Percentiles rank a stretch among this genome's conserved stretches.
Evolutionary conservation across 2,113 vertebrate genomes (phyloP).

Genomic region (Xenopus borealis): DNA sequence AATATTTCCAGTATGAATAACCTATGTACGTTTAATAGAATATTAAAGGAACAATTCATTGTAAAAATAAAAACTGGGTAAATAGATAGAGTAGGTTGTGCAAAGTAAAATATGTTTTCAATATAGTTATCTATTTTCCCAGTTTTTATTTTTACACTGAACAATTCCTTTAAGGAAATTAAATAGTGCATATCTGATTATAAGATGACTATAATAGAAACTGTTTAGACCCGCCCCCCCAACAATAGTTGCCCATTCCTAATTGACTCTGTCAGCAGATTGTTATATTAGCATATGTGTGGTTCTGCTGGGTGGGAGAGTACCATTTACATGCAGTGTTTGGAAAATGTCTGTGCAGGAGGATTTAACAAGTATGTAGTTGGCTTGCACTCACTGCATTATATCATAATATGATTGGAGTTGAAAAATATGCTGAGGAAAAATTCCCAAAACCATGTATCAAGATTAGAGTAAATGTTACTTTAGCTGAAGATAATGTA

Average conservation of each 20-base stretch:
- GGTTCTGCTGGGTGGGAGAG: conserved; percentile 37
- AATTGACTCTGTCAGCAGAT: conserved; percentile 29
- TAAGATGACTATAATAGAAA: conserved; percentile 24
- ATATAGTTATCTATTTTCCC: no score
- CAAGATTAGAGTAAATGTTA: conserved; percentile 48
- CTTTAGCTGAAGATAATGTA: conserved; percentile 52
- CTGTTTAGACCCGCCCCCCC: neutral
- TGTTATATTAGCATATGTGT: conserved; percentile 34
- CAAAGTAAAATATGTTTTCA: no score
- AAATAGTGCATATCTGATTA: neutral
- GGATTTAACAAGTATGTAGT: conserved; percentile 47
- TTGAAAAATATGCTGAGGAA: conserved; percentile 47
- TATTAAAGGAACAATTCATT: no score
- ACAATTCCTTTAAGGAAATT: neutral
- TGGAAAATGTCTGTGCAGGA: conserved; percentile 41
- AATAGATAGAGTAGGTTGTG: no score
- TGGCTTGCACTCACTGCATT: conserved; percentile 30
- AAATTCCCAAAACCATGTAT: conserved; percentile 51
- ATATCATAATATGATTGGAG: conserved; percentile 45
- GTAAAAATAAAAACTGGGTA: no score
- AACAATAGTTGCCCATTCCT: conserved; percentile 26
- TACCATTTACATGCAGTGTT: conserved; percentile 22
- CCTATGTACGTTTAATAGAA: no score
- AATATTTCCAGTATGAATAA: no score
- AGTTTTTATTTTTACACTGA: no score